phyloP scores from a whole-genome alignment of 1,140 invertebrate genomes.

The Drosophila pachea region DNA sequence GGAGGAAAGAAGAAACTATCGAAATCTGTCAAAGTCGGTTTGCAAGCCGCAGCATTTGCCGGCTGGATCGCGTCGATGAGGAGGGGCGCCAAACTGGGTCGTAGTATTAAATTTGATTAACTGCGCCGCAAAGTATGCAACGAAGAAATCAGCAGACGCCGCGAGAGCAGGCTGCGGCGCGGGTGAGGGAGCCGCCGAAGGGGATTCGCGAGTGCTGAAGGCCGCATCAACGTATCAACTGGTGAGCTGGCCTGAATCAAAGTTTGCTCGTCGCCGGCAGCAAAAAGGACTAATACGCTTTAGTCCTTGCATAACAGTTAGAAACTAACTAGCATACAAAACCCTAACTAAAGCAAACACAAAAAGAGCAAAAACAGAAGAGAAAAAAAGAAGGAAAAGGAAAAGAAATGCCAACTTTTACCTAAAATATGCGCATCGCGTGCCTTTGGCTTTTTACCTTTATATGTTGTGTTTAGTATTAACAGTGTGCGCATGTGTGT shows the following conservation, averaged over 20 bases:
- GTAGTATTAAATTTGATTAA: conserved; percentile 56
- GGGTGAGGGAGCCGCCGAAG: too few relatives aligned
- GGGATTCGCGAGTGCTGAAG: conserved; percentile 18
- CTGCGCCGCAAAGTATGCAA: conserved; percentile 33
- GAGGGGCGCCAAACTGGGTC: conserved; percentile 46
- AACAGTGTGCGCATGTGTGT: conserved; percentile 28
- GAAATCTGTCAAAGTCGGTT: conserved; percentile 57
- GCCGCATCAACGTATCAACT: conserved; percentile 46
- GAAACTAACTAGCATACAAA: conserved; percentile 44
- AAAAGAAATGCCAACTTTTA: conserved; percentile 22
- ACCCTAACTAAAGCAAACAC: conserved; percentile 21
- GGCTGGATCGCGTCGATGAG: neutral
- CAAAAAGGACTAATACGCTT: conserved; percentile 31
- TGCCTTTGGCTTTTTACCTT: conserved; percentile 75
- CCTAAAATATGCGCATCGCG: conserved; percentile 74
- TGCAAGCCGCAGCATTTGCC: conserved; percentile 29
- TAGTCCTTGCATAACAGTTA: conserved; percentile 26
- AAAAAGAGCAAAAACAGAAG: conserved; percentile 11
- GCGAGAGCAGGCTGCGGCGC: too few relatives aligned
- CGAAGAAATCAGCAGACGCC: neutral
- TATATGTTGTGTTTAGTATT: conserved; percentile 74
- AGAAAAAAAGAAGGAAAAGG: too few relatives aligned
- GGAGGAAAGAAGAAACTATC: conserved; percentile 12
- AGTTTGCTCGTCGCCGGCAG: conserved; percentile 59
- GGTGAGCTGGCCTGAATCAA: conserved; percentile 52